A percentile compares a stretch with the other conserved stretches of the same genome.
Conservation (phyloP, 1,140 invertebrate genomes). For the Aphelenchoides fujianensis region DNA sequence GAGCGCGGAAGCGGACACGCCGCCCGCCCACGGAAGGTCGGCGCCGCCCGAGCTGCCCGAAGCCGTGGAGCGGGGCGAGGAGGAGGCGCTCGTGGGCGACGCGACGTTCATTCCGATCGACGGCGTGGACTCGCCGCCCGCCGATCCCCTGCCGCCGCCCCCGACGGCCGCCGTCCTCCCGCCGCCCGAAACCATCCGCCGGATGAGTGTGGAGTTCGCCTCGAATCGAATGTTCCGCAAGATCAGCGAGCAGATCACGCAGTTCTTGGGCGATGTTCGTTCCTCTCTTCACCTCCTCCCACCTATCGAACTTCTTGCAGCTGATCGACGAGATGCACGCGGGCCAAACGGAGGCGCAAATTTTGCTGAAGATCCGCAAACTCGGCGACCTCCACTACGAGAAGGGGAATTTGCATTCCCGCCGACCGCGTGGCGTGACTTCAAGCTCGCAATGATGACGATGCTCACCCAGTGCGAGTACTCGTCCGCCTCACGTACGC, state of each 20-base stretch:
- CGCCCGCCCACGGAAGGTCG: background rate
- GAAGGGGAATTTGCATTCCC: slow-evolving; percentile 32
- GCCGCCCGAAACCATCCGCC: background rate
- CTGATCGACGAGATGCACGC: slow-evolving; percentile 32
- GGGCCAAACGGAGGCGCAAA: slow-evolving; percentile 19
- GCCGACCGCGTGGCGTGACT: slow-evolving; percentile 39
- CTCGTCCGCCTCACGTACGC: slow-evolving; percentile 27
- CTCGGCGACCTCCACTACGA: slow-evolving; percentile 39
- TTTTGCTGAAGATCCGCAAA: slow-evolving; percentile 28
- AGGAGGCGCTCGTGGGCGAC: background rate
- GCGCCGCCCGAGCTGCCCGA: background rate
- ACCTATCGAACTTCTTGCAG: too few species aligned
- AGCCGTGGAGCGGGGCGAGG: background rate
- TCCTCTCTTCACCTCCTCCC: too few species aligned
- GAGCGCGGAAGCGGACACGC: background rate
- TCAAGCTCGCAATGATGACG: slow-evolving; percentile 21
- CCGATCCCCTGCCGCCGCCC: background rate
- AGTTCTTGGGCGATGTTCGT: slow-evolving; percentile 35
- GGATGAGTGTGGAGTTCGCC: slow-evolving; percentile 27
- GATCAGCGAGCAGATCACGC: slow-evolving; percentile 32
- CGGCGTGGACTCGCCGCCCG: background rate
- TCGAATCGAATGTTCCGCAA: slow-evolving; percentile 30
- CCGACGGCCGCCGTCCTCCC: background rate
- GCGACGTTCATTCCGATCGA: background rate
- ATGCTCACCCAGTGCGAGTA: slow-evolving; percentile 35